Percentiles rank a stretch among this genome's conserved stretches.
phyloP scores from a whole-genome alignment of 2,113 vertebrate genomes.

The Cebus imitator region DNA sequence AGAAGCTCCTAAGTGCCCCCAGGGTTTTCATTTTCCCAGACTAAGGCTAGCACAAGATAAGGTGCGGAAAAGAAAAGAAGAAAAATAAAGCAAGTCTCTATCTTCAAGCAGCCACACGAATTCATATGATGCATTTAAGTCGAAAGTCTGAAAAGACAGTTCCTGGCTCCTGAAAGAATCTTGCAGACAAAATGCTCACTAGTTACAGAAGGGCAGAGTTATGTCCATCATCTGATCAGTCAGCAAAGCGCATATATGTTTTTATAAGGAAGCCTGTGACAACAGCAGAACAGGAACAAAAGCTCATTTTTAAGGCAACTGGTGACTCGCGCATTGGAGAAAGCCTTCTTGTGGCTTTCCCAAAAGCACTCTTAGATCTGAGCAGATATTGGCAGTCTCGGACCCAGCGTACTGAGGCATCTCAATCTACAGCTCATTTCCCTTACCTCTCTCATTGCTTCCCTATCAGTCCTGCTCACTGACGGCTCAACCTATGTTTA shows the following conservation, averaged over 20 bases:
- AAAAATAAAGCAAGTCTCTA: constrained; percentile 38
- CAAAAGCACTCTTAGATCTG: not conserved
- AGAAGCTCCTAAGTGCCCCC: constrained; percentile 15
- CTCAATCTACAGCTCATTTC: not conserved
- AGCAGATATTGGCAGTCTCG: not conserved
- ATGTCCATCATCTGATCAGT: not conserved
- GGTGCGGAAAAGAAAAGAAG: not conserved
- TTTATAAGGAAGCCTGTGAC: not conserved
- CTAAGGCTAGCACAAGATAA: constrained; percentile 46
- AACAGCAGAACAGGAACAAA: not conserved
- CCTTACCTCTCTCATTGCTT: not conserved
- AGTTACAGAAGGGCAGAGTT: not conserved
- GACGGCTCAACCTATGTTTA: not conserved
- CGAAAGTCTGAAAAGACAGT: not conserved
- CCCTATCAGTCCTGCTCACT: not conserved
- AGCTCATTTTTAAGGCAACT: not conserved
- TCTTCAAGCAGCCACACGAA: constrained; percentile 51
- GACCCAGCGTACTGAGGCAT: rapidly evolving
- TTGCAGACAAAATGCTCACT: not conserved
- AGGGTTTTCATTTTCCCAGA: constrained; percentile 45
- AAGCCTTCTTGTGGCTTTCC: not conserved
- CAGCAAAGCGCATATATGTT: not conserved
- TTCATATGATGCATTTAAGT: not conserved
- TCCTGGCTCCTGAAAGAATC: not conserved
- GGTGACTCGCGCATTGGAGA: not conserved